Evolutionary conservation across 1,140 invertebrate species (phyloP).

Genomic region (fruit fly (Drosophila melanogaster)): Release_6_plus_ISO1_MT NC_004354.4:19532001-19532500

Average conservation of each 20-base stretch:
- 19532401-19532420: constrained; percentile 1
- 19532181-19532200: background rate
- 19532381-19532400: background rate
- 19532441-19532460: background rate
- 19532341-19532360: constrained; percentile 33
- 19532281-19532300: constrained; percentile 25
- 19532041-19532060: constrained; percentile 76
- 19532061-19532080: constrained; percentile 81
- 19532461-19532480: no score
- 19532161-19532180: constrained; percentile 4
- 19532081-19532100: constrained; percentile 76
- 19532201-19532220: background rate
- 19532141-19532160: constrained; percentile 1
- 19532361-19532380: constrained; percentile 8
- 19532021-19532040: constrained; percentile 70
- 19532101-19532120: constrained; percentile 68
- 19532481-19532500: background rate
- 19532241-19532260: background rate
- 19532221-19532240: no score
- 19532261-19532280: background rate
- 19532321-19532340: constrained; percentile 40
- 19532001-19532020: constrained; percentile 8
- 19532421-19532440: constrained; percentile 11
- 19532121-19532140: constrained; percentile 31
- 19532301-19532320: constrained; percentile 36